Base-by-base conservation (phyloP, 30 jellyfish, hydroid and myxozoan species). In the Aurelia aurita region DNA sequence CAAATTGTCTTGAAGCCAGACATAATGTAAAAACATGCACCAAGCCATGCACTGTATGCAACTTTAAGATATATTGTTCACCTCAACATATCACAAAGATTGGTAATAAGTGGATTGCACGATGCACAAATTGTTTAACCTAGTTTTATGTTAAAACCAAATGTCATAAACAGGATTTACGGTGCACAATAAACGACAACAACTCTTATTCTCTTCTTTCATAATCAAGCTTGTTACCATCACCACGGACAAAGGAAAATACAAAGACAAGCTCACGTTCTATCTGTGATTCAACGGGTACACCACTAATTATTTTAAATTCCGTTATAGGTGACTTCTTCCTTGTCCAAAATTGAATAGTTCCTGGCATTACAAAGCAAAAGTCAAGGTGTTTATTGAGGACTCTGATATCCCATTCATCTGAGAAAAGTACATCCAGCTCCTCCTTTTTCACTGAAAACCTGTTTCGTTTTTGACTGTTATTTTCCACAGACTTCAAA, bases 1-100 rank as follows among this genome's bases (percentile, higher is more conserved):
- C 71, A 16, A 79, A 79, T 46, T 62, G 89, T 57, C 14, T 11
- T 10, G 53, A 26, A 34, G 43, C 19, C 8, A 47, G 85, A 28
- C 89, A 79, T 35, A 79, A 34, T 31, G 20, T 79, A 22, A 58
- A 58, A 57, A 79, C 89, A 15, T 79, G 89, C 74, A 79, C 82
- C 14, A 62, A 62, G 70, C 61, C 63, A 31, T 75, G 87, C 58
- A 32, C 27, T 26, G 10, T 8, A 21, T 75, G 87, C 61, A 22
- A 28, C 58, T 18, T 14, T 10, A 55, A 16, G 15, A 57, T 29
- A 3, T 75, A 14, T 55, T 72, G 72, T 31, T 72, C 84, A 72
- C 84, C 69, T 19, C 16, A 32, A 29, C 70, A 47, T 55, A 45
- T 72, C 19, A 47, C 20, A 4, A 72, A 72, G 45, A 19, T 9